Percentiles rank a stretch among this genome's conserved stretches.
These are phyloP conservation scores for Pantherophis alleghaniensis DNA, from an alignment of 2,797 vertebrate genomes.

Conservation along the genomic window DNA sequence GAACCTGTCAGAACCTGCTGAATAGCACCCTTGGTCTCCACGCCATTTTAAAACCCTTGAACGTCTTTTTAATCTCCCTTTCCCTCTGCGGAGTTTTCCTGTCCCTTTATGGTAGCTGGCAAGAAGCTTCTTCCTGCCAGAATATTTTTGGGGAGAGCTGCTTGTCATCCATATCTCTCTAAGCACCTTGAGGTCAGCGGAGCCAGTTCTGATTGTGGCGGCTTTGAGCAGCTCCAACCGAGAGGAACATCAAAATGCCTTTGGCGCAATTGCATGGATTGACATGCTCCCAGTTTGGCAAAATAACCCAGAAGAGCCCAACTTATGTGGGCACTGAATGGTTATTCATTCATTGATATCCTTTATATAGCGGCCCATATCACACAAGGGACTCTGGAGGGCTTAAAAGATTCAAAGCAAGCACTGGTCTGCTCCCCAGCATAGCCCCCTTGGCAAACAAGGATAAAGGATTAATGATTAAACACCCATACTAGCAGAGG, in stretches of 20 bases:
- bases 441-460: neutral
- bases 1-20: too few relatives aligned
- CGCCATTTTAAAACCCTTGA: neutral
- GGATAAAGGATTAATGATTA: neutral
- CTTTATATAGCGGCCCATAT: neutral
- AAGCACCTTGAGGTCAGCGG: conserved; percentile 37
- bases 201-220: neutral
- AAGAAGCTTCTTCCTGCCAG: neutral
- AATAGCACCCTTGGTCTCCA: too few relatives aligned
- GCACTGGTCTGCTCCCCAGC: too few relatives aligned
- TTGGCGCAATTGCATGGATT: fast-evolving
- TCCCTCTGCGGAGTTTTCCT: neutral
- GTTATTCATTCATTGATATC: neutral
- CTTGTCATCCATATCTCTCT: neutral
- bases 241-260: neutral
- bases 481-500: neutral
- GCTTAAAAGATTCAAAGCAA: neutral
- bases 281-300: neutral
- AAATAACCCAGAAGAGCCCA: neutral
- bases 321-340: neutral
- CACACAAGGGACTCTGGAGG: neutral
- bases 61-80: neutral
- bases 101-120: neutral
- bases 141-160: fast-evolving
- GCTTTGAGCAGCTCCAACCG: neutral